Evolutionary conservation across 2,797 vertebrate genomes (phyloP), one percentile per base, ranked within the genome.

Genomic region (Falco berigora): DNA sequence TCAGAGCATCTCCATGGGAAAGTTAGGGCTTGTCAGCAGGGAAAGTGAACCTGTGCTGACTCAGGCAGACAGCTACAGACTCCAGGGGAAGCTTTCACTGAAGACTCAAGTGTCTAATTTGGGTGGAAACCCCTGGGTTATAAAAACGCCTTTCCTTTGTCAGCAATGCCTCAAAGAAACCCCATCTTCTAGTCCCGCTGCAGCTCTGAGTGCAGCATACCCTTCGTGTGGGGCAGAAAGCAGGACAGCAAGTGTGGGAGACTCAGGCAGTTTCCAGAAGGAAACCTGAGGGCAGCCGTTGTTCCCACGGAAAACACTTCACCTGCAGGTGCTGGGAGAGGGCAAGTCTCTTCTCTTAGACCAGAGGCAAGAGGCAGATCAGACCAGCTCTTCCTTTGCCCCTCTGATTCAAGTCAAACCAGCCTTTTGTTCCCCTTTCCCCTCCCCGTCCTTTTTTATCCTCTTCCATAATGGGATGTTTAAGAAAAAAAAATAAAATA

Each of bases 401-500:
- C 95, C 95, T 94, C 96, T 59, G 27, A 96, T 96, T 96, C 95
- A 94, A 96, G 95, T 97, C 84, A 93, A 96, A 96, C 93, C 93
- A 95, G 96, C 91, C 90, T 97, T 94, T 96, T 93, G 91, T 95
- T 94, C 92, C 90, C 84, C 85, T 92, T 91, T 91, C 92, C 79
- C 52, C 55, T 96, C 92, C 97, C 93, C 93, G 91, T 95, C 96
- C 94, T 88, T 95, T 96, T 97, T 97, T 96, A 97, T 97, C 97
- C 96, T 86, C 7, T 97, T 97, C 95, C 97, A 97, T 97, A 96
- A 93, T 95, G 96, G 97, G 95, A 97, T 96, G 90, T 97, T 96
- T 63, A 96, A 96, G 94, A 50, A 53, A 47, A 88, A 76, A 86
- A 93, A 76, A 89, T 24, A 90, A 96, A 95, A 92, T 80, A 94